phyloP scores from a whole-genome alignment of 2,888 invertebrate genomes.

The Eupithecia subfuscata region DNA sequence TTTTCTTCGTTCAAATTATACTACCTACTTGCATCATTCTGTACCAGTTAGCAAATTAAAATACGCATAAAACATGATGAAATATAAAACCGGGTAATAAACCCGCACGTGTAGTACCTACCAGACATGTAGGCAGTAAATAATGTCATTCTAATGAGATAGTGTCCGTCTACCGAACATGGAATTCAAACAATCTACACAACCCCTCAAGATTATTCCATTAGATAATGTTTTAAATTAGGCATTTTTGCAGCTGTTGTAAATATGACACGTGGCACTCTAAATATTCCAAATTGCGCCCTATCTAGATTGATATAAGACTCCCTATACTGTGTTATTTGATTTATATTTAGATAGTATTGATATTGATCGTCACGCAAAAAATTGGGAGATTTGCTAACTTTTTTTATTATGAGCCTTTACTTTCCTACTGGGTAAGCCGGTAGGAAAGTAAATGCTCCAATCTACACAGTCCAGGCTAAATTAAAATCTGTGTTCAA shows the following conservation, averaged over 20 bases:
- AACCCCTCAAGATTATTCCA: conserved; percentile 5
- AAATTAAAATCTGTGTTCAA: too few relatives aligned
- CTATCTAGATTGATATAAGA: neutral
- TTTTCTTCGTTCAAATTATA: neutral
- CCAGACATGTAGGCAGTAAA: conserved; percentile 9
- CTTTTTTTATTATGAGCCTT: neutral
- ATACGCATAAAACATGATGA: conserved; percentile 10
- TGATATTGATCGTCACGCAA: conserved; percentile 2
- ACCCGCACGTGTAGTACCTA: neutral
- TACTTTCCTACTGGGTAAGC: neutral
- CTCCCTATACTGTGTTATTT: neutral
- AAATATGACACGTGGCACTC: conserved; percentile 1
- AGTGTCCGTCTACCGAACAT: conserved; percentile 12
- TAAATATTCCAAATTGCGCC: neutral
- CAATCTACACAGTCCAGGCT: too few relatives aligned
- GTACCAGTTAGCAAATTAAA: neutral
- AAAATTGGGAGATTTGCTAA: too few relatives aligned
- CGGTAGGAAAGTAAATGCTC: too few relatives aligned
- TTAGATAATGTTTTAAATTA: conserved; percentile 23
- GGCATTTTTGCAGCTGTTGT: conserved; percentile 31
- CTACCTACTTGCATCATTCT: neutral
- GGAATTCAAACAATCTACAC: conserved; percentile 21
- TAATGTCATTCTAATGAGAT: conserved; percentile 15
- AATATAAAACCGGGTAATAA: conserved; percentile 8
- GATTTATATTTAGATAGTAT: neutral